Percentiles rank a stretch among this genome's conserved stretches.
phyloP scores from a whole-genome alignment of 2,113 vertebrate species.

The Chaetura pelagica region DNA sequence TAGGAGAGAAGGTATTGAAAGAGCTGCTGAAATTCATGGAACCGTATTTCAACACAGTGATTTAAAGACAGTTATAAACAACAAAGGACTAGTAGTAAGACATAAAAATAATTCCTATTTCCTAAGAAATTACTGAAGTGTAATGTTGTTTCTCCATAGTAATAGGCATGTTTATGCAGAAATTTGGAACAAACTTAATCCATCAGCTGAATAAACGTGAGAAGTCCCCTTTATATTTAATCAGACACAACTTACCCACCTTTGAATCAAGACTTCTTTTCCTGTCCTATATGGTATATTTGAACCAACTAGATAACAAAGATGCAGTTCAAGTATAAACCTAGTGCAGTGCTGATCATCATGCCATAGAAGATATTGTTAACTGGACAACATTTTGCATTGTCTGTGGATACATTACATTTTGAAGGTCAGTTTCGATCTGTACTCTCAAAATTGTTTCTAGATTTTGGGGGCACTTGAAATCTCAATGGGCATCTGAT shows the following conservation, averaged over 20 bases:
- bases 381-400: not conserved
- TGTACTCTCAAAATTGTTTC: not conserved
- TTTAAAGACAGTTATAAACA: not conserved
- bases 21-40: not conserved
- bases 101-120: not conserved
- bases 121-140: not conserved
- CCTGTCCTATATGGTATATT: not conserved
- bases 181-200: not conserved
- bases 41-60: not conserved
- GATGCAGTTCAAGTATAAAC: not conserved
- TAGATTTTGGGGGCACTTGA: not conserved
- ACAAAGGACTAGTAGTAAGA: not conserved
- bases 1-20: not conserved
- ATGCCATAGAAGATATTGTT: not conserved
- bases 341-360: not conserved
- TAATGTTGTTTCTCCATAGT: not conserved
- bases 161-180: not conserved
- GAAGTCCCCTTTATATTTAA: not conserved
- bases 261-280: not conserved
- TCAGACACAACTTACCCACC: not conserved
- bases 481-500: not conserved
- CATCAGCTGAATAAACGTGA: not conserved
- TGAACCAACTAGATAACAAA: not conserved
- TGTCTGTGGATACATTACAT: not conserved
- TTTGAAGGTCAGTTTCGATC: not conserved